Conservation (phyloP, 2,888 invertebrate species). For the Agrochola lota region DNA sequence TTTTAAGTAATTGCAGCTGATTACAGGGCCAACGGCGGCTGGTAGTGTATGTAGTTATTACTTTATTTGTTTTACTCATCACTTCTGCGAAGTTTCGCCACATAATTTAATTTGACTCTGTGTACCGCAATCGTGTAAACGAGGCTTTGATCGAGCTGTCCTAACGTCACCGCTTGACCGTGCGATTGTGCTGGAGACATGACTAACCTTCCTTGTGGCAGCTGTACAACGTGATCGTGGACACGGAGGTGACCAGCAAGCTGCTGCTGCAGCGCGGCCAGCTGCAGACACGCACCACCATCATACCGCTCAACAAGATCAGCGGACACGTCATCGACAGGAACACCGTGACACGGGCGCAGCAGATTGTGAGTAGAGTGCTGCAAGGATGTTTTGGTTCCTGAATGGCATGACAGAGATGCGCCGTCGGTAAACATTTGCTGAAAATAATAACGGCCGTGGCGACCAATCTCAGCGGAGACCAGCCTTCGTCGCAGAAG, state of each 20-base stretch:
- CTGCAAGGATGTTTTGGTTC: no score
- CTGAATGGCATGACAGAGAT: background rate
- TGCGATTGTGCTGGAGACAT: background rate
- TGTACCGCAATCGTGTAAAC: background rate
- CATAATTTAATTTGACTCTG: background rate
- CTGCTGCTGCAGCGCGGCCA: conserved; percentile 95
- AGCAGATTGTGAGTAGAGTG: conserved; percentile 90
- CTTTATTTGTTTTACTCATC: background rate
- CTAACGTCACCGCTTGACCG: background rate
- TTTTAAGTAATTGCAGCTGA: background rate
- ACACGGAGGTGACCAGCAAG: conserved; percentile 96
- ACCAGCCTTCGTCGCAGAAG: no score
- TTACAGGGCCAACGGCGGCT: background rate
- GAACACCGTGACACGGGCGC: conserved; percentile 91
- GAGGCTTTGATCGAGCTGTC: background rate
- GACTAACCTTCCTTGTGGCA: conserved; percentile 75
- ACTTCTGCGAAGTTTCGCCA: background rate
- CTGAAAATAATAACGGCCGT: no score
- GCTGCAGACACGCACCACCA: conserved; percentile 94
- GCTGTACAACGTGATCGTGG: conserved; percentile 97
- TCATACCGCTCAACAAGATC: conserved; percentile 98
- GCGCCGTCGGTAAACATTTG: background rate
- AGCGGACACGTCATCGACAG: conserved; percentile 91
- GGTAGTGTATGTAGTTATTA: background rate
- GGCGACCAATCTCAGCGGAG: no score